Percentiles rank a stretch among this genome's conserved stretches.
These are phyloP conservation scores for Cygnus atratus DNA, from an alignment of 2,113 vertebrate genomes.

Conservation along the genomic window DNA sequence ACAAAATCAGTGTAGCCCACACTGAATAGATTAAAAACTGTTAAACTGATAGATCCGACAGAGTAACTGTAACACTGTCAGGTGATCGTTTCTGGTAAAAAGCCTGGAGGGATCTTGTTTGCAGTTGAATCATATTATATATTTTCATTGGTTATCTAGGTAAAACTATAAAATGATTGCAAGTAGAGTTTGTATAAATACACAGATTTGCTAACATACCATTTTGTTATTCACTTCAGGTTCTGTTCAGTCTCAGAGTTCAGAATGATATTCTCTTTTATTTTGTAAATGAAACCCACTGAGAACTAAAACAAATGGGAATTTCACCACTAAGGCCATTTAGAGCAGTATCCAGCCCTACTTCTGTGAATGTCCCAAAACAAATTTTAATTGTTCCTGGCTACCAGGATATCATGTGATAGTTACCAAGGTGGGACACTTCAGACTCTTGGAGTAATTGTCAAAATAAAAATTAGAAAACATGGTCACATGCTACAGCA, in stretches of 20 bases:
- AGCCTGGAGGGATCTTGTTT: background rate
- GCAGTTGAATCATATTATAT: background rate
- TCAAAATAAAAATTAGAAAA: background rate
- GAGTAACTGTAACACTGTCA: background rate
- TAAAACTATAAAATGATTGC: background rate
- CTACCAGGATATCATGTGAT: background rate
- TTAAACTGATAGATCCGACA: background rate
- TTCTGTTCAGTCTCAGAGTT: background rate
- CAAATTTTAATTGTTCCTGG: background rate
- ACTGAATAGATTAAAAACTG: background rate
- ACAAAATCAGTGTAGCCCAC: background rate
- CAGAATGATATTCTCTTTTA: background rate
- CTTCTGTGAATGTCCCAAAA: background rate
- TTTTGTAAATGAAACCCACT: background rate
- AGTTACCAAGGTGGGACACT: background rate
- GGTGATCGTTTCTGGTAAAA: background rate
- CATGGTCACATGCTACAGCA: background rate
- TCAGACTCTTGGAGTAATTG: background rate
- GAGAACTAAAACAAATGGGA: background rate
- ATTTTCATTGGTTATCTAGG: background rate
- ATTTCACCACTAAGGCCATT: background rate
- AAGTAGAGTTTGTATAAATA: background rate
- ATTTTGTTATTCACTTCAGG: background rate
- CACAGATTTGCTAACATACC: background rate
- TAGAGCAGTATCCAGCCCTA: background rate